These are phyloP conservation scores for Staurois parvus DNA, from an alignment of 2,797 vertebrate species.

Conservation along the genomic window DNA sequence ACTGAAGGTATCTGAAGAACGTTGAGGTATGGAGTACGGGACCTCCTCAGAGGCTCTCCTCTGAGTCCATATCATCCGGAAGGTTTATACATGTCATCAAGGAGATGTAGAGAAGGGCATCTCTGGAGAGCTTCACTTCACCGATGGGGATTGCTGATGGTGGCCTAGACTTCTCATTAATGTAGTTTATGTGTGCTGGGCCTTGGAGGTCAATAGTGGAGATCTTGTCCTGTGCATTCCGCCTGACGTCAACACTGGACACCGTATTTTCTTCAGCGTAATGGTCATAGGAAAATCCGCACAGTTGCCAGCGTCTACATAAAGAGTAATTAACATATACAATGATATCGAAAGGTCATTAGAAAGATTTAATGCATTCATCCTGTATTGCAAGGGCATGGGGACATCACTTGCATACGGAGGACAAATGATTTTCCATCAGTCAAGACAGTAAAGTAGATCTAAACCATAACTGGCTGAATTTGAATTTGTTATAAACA, in stretches of 20 bases:
- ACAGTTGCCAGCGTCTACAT: constrained; percentile 52
- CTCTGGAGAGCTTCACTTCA: constrained; percentile 38
- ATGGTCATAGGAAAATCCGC: constrained; percentile 42
- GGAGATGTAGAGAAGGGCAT: constrained; percentile 43
- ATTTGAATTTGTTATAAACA: too few relatives aligned
- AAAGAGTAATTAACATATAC: not conserved
- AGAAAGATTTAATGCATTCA: not conserved
- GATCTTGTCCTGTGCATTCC: constrained; percentile 33
- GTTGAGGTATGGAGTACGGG: too few relatives aligned
- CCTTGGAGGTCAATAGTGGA: constrained; percentile 37
- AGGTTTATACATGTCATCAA: not conserved
- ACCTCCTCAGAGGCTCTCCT: constrained; percentile 30
- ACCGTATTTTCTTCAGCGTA: constrained; percentile 13
- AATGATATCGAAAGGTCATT: not conserved
- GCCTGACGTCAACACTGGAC: not conserved
- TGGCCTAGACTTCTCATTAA: not conserved
- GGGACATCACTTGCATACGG: too few relatives aligned
- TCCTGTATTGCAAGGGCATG: too few relatives aligned
- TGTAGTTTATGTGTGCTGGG: constrained; percentile 54
- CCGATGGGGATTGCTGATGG: not conserved
- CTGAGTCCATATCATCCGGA: accelerated
- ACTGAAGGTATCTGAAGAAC: not conserved
- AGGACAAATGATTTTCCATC: too few relatives aligned
- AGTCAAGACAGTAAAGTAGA: too few relatives aligned
- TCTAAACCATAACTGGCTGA: too few relatives aligned